Conservation (phyloP, 2,888 invertebrate species). For the Caenorhabditis auriculariae region DNA sequence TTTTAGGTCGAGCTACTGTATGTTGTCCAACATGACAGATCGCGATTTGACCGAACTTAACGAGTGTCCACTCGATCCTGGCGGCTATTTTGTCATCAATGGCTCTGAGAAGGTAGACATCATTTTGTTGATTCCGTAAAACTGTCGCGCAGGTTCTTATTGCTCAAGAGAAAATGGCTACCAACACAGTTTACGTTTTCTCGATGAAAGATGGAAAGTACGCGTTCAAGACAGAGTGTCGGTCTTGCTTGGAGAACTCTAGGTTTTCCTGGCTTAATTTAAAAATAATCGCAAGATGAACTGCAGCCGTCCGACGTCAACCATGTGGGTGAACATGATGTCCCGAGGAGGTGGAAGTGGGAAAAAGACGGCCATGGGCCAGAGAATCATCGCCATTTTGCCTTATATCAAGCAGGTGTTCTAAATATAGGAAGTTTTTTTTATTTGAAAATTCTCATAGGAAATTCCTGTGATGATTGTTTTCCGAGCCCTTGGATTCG, state of each 20-base stretch:
- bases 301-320: constrained; percentile 86
- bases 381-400: constrained; percentile 92
- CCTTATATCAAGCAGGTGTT: constrained; percentile 82
- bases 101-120: constrained; percentile 88
- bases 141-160: constrained; percentile 81
- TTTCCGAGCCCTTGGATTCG: constrained; percentile 97
- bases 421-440: background rate
- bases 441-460: constrained; percentile 68
- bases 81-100: constrained; percentile 97
- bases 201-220: constrained; percentile 99
- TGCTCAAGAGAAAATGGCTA: constrained; percentile 99
- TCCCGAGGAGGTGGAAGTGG: constrained; percentile 82
- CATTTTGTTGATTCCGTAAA: background rate
- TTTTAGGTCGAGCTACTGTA: constrained; percentile 86
- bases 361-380: constrained; percentile 96
- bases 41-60: constrained; percentile 98
- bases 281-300: no score
- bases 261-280: constrained; percentile 26
- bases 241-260: constrained; percentile 86
- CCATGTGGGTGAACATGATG: constrained; percentile 93
- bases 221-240: constrained; percentile 95
- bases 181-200: constrained; percentile 99
- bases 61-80: constrained; percentile 98
- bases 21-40: constrained; percentile 89
- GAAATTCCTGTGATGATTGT: constrained; percentile 99